phyloP scores from a whole-genome alignment of 2,797 vertebrate genomes.

The Microchirus variegatus region DNA sequence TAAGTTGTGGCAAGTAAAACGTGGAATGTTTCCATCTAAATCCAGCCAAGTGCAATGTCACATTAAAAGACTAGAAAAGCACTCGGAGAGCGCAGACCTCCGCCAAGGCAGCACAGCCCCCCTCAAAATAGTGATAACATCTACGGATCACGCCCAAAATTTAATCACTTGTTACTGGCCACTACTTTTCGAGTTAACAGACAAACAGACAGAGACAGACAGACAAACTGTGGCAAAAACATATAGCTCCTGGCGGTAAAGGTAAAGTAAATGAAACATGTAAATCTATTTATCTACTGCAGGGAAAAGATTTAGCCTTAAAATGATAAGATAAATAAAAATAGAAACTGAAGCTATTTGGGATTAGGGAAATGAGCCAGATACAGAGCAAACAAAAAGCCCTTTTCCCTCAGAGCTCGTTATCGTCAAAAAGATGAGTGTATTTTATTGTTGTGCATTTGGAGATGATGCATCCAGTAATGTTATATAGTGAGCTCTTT shows the following conservation, averaged over 20 bases:
- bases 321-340: slow-evolving; percentile 44
- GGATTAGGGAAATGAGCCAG: slow-evolving; percentile 49
- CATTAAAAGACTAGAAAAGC: slow-evolving; percentile 49
- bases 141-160: too few relatives aligned
- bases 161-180: too few relatives aligned
- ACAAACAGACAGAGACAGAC: too few relatives aligned
- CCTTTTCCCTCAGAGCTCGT: slow-evolving; percentile 39
- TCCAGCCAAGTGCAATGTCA: slow-evolving; percentile 23
- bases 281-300: slow-evolving; percentile 33
- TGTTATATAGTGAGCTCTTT: slow-evolving; percentile 32
- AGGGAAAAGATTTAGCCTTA: slow-evolving; percentile 21
- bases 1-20: slow-evolving; percentile 9
- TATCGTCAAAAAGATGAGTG: slow-evolving; percentile 42
- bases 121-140: too few relatives aligned
- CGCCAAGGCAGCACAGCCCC: too few relatives aligned
- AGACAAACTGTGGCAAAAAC: too few relatives aligned
- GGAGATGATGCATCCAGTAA: slow-evolving; percentile 33
- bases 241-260: too few relatives aligned
- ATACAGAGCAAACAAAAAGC: slow-evolving; percentile 19
- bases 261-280: slow-evolving; percentile 38
- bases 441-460: slow-evolving; percentile 37
- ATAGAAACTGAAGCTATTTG: slow-evolving; percentile 45
- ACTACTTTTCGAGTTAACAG: too few relatives aligned
- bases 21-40: slow-evolving; percentile 32
- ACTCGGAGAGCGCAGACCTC: too few relatives aligned